phyloP scores from a whole-genome alignment of 35 echinoderm and acorn worm species.

The Chiridota heheva region DNA sequence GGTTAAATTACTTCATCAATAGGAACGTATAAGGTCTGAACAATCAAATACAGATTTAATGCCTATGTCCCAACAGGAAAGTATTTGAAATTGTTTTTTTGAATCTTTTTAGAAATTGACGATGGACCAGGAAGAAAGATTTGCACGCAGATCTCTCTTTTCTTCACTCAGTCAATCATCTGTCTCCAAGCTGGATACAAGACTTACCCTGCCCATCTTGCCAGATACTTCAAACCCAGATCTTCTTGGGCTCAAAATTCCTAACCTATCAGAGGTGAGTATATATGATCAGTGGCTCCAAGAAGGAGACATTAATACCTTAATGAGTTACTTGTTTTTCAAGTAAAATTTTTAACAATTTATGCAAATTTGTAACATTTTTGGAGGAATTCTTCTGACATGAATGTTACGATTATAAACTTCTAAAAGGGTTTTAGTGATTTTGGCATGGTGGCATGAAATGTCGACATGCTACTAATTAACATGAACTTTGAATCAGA shows the following conservation, averaged over 20 bases:
- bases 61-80: not conserved
- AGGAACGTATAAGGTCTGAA: not conserved
- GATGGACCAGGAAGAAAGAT: conserved; percentile 27
- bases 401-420: too few relatives aligned
- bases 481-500: too few relatives aligned
- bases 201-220: conserved; percentile 51
- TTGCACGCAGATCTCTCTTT: conserved; percentile 42
- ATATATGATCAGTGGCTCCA: not conserved
- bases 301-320: not conserved
- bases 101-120: conserved; percentile 33
- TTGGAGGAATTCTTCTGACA: too few relatives aligned
- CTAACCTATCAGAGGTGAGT: conserved; percentile 47
- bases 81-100: not conserved
- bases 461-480: too few relatives aligned
- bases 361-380: too few relatives aligned
- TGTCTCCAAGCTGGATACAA: conserved; percentile 43
- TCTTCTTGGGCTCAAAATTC: conserved; percentile 56
- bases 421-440: too few relatives aligned
- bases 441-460: too few relatives aligned
- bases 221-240: conserved; percentile 54
- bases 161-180: conserved; percentile 50
- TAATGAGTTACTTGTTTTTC: too few relatives aligned
- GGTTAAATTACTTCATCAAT: not conserved
- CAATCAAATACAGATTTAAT: not conserved
- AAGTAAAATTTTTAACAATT: too few relatives aligned